These are phyloP conservation scores for Acanthurus leucopareius DNA, from an alignment of 2,797 vertebrate species.

Conservation along the genomic window DNA sequence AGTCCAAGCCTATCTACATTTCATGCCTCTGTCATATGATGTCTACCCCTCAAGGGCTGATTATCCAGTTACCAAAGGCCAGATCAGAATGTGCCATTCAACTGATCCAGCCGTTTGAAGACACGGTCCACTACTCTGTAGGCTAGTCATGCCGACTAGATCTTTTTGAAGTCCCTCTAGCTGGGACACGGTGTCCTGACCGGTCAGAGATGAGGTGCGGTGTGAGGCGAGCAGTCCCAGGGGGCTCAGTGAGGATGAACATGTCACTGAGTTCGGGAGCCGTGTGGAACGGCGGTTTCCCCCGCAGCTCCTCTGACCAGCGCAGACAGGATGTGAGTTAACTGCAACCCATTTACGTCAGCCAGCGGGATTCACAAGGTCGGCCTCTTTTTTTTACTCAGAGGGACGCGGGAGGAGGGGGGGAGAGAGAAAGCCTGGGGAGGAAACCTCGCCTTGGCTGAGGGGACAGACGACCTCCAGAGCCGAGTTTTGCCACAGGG, in stretches of 20 bases:
- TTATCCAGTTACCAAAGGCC: conserved; percentile 54
- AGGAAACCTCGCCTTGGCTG: conserved; percentile 76
- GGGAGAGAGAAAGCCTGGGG: conserved; percentile 34
- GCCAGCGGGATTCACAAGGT: conserved; percentile 70
- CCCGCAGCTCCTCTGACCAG: conserved; percentile 67
- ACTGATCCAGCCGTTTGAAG: conserved; percentile 37
- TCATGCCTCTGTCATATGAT: conserved; percentile 48
- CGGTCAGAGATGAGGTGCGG: conserved; percentile 34
- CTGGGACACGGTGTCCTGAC: conserved; percentile 50
- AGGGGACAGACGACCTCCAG: conserved; percentile 70
- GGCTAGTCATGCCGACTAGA: conserved; percentile 27
- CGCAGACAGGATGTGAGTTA: conserved; percentile 79
- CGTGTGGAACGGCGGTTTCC: conserved; percentile 43
- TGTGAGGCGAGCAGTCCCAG: conserved; percentile 9
- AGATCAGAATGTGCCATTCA: conserved; percentile 30
- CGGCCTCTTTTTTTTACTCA: conserved; percentile 57
- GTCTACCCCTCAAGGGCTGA: conserved; percentile 31
- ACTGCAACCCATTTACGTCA: conserved; percentile 78
- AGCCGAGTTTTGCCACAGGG: conserved; percentile 70
- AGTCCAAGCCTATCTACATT: neutral
- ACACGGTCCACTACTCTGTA: conserved; percentile 30
- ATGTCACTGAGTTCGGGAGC: conserved; percentile 22
- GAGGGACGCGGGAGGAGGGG: conserved; percentile 13
- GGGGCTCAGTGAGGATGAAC: conserved; percentile 29
- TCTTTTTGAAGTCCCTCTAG: conserved; percentile 42